phyloP scores from a whole-genome alignment of 2,888 invertebrate genomes.

The Choreutis nemorana region DNA sequence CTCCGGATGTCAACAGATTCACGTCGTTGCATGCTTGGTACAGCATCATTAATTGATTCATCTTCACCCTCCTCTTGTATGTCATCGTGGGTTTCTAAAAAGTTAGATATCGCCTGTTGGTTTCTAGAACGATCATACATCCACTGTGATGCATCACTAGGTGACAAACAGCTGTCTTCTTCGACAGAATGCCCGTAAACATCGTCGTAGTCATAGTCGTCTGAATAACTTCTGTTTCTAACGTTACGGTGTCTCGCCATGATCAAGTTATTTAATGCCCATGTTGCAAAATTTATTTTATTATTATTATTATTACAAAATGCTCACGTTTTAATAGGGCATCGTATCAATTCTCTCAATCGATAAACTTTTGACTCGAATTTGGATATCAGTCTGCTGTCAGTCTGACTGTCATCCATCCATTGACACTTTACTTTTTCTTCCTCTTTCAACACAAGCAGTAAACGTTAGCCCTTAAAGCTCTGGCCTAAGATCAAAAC shows the following conservation, averaged over 20 bases:
- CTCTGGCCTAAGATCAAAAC: no score
- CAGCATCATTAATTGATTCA: constrained; percentile 26
- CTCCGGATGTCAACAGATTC: constrained; percentile 58
- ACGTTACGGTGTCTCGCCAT: constrained; percentile 92
- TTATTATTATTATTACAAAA: no score
- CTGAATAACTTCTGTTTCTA: constrained; percentile 83
- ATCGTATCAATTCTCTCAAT: no score
- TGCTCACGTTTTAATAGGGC: no score
- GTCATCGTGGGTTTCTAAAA: constrained; percentile 77
- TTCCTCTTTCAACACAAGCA: no score
- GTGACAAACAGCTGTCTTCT: constrained; percentile 91
- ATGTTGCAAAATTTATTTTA: no score
- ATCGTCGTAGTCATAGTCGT: constrained; percentile 93
- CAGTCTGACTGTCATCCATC: no score
- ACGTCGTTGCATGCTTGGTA: constrained; percentile 29
- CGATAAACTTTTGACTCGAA: no score
- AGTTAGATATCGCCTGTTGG: constrained; percentile 77
- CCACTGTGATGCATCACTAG: constrained; percentile 85
- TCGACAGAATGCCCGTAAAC: constrained; percentile 94
- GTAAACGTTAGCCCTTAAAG: no score
- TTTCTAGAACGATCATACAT: constrained; percentile 82
- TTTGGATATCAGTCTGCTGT: no score
- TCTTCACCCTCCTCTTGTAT: constrained; percentile 73
- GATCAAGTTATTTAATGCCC: constrained; percentile 7
- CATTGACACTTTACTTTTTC: no score